Evolutionary conservation across 2,113 vertebrate genomes (phyloP), one percentile per base, ranked within the genome.

Genomic region (Monarcha castaneiventris): DNA sequence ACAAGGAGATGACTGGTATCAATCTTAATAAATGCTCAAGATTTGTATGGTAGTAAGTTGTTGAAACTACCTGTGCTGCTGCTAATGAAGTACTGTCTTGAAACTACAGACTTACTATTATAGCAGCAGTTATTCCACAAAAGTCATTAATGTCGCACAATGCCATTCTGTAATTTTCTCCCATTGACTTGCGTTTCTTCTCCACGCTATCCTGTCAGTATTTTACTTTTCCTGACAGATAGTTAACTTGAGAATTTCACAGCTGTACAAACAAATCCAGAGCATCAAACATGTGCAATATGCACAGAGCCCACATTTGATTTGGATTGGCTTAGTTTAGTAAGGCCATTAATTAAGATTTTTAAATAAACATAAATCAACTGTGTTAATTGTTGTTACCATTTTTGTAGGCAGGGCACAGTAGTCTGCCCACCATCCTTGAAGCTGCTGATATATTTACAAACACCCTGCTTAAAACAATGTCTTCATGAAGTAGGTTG

Each of bases 221-320:
- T 94, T 97, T 97, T 88, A 91, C 56, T 95, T 97, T 89, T 90
- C 51, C 75, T 97, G 96, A 94, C 94, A 97, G 88, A 97, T 87
- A 95, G 71, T 96, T 96, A 96, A 96, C 95, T 93, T 87, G 88
- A 94, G 73, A 95, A 63, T 95, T 97, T 95, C 72, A 64, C 83
- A 97, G 92, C 93, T 97, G 89, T 93, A 55, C 87, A 97, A 97
- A 94, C 89, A 97, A 87, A 91, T 92, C 93, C 90, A 90, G 88
- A 90, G 56, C 78, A 95, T 89, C 69, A 76, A 95, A 76, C 90
- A 64, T 83, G 51, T 72, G 51, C 90, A 72, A 25, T 89, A 67
- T 81, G 79, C 56, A 39, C 41, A 80, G 81, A 87, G 54, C 43
- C 77, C 78, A 52, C 52, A 13, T 80, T 71, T 89, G 46, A 19